Conservation (phyloP, 2,888 invertebrate species). For the Scaptomyza cyrtandrae region DNA sequence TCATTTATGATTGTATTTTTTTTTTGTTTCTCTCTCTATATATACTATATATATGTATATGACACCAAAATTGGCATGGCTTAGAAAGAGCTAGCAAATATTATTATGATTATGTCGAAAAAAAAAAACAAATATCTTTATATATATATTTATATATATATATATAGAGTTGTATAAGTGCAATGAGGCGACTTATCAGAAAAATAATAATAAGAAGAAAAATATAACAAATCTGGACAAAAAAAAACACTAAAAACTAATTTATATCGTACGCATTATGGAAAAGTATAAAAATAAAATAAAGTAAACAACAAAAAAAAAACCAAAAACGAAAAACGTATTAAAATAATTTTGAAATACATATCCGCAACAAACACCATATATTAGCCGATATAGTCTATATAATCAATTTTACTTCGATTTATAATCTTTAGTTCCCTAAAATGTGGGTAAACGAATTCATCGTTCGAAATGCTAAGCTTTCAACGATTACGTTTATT, state of each 20-base stretch:
- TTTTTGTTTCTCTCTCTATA: constrained; percentile 1
- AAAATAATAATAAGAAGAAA: not conserved
- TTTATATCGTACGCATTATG: constrained; percentile 2
- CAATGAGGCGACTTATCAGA: constrained; percentile 39
- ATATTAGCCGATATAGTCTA: no score
- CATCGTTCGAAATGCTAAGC: not conserved
- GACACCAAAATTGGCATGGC: constrained; percentile 19
- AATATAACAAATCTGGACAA: constrained; percentile 23
- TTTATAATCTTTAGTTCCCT: not conserved
- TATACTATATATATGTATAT: no score
- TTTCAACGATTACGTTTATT: not conserved
- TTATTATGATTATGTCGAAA: no score
- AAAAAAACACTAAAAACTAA: constrained; percentile 30
- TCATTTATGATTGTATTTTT: constrained; percentile 7
- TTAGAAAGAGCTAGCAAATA: constrained; percentile 37
- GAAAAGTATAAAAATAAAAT: not conserved
- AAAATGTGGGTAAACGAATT: not conserved
- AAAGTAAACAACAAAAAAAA: not conserved
- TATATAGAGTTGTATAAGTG: constrained; percentile 38
- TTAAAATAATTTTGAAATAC: not conserved
- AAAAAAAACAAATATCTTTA: not conserved
- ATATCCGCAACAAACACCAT: not conserved
- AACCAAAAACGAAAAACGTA: not conserved
- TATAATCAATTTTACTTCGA: no score
- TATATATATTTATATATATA: not conserved